These are phyloP conservation scores for Tiliqua scincoides DNA, from an alignment of 2,113 vertebrate genomes.

Conservation along the genomic window DNA sequence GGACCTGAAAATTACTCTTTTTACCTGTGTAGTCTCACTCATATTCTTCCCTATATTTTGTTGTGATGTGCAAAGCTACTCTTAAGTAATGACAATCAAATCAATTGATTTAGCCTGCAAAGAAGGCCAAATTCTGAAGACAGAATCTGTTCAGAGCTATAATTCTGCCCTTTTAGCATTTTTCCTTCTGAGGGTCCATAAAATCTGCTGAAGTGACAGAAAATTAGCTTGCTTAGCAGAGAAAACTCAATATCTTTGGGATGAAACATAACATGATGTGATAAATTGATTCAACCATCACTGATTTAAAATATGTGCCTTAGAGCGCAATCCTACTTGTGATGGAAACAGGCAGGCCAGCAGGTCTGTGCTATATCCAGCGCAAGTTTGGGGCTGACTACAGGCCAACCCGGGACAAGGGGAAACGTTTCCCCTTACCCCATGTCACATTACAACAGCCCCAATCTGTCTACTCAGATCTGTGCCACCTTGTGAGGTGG, in stretches of 20 bases:
- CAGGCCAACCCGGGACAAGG: too few relatives aligned
- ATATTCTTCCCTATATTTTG: background rate
- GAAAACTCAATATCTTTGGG: background rate
- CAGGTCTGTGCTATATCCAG: too few relatives aligned
- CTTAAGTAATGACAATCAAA: background rate
- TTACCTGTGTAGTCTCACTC: too few relatives aligned
- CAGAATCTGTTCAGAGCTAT: constrained; percentile 4
- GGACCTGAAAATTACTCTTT: too few relatives aligned
- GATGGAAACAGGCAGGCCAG: too few relatives aligned
- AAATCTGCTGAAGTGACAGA: constrained; percentile 37
- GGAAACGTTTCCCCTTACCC: too few relatives aligned
- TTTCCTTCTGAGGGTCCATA: constrained; percentile 31
- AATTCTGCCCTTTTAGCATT: constrained; percentile 45
- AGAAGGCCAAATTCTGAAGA: constrained; percentile 48
- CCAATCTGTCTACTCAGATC: too few relatives aligned
- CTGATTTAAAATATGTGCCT: background rate
- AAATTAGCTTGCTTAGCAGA: constrained; percentile 35
- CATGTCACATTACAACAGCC: too few relatives aligned
- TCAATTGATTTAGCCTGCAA: constrained; percentile 58
- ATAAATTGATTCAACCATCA: background rate
- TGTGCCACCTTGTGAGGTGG: too few relatives aligned
- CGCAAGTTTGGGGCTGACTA: too few relatives aligned
- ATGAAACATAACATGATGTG: background rate
- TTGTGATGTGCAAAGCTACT: background rate
- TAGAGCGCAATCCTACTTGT: too few relatives aligned